Evolutionary conservation across 1,140 invertebrate species (phyloP), one percentile per base, ranked within the genome.

Genomic region (Drosophila nigromelanica): DNA sequence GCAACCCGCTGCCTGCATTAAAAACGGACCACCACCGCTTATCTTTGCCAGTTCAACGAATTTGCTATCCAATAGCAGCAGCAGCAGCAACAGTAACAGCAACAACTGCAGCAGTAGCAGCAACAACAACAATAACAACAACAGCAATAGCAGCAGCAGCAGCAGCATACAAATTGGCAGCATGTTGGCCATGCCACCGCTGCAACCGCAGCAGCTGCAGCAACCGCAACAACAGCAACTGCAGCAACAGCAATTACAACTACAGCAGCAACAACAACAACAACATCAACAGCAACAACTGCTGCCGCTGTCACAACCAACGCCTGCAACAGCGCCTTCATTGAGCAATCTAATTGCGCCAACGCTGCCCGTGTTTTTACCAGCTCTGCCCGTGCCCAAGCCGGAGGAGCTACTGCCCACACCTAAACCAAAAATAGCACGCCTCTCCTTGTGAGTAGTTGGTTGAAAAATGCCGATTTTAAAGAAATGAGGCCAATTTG

Each of bases 371-470:
- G 47, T 60, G 1, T 79, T 61, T 14, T 43, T 89, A 15, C 78
- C 81, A 15, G 37, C 61, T 8, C n/a, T 87, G 52, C 68, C 69
- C 15, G 62, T 89, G 55, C 51, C 45, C 50, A 91, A 89, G 59
- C 30, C 71, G 47, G 89, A 90, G 54, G 90, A 90, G 45, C 73
- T 63, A 43, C 21, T 77, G 54, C 74, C 87, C 10, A 81, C 90
- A 51, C 90, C 90, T 47, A 92, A 91, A 74, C 89, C 90, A 37
- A 92, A 92, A 89, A 86, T 92, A 56, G 90, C 91, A 78, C 91
- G 91, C 64, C 90, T 91, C 86, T 91, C 89, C 87, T 92, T 92
- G 91, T 92, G 91, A 92, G 91, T 92, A 92, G 91, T 92, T 90
- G 90, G 89, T 91, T 92, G 87, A 92, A 80, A 82, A 91, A 86